Percentiles rank a stretch among this genome's conserved stretches.
Conservation (phyloP, 2,888 invertebrate species). For the Stenodera caucasica region DNA sequence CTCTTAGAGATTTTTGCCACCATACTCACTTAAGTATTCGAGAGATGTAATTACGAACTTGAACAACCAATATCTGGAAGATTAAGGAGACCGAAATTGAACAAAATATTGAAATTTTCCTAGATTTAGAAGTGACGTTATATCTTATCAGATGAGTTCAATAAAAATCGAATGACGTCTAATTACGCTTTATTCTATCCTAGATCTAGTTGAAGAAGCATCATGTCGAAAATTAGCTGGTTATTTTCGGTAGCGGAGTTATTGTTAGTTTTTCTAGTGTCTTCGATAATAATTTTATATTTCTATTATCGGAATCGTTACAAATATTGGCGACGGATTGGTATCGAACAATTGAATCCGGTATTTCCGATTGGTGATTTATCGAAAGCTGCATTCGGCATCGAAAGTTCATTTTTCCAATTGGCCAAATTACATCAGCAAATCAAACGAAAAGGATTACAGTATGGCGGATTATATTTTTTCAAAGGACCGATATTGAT, state of each 20-base stretch:
- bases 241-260: not conserved
- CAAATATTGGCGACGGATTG: constrained; percentile 17
- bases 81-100: too few species aligned
- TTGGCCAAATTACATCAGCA: constrained; percentile 7
- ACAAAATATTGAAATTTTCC: too few species aligned
- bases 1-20: too few species aligned
- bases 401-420: constrained; percentile 14
- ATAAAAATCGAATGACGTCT: too few species aligned
- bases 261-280: not conserved
- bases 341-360: constrained; percentile 10
- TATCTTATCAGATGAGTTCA: too few species aligned
- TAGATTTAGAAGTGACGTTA: too few species aligned
- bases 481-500: constrained; percentile 8
- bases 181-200: too few species aligned
- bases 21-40: too few species aligned
- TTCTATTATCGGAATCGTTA: constrained; percentile 14
- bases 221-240: not conserved
- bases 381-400: constrained; percentile 5
- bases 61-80: too few species aligned
- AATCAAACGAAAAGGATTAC: not conserved
- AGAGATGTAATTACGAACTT: too few species aligned
- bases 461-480: constrained; percentile 9
- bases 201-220: too few species aligned
- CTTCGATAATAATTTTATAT: not conserved
- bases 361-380: constrained; percentile 17